Evolutionary conservation across 2,888 invertebrate species (phyloP).

Genomic region (Stegophylla sp.): DNA sequence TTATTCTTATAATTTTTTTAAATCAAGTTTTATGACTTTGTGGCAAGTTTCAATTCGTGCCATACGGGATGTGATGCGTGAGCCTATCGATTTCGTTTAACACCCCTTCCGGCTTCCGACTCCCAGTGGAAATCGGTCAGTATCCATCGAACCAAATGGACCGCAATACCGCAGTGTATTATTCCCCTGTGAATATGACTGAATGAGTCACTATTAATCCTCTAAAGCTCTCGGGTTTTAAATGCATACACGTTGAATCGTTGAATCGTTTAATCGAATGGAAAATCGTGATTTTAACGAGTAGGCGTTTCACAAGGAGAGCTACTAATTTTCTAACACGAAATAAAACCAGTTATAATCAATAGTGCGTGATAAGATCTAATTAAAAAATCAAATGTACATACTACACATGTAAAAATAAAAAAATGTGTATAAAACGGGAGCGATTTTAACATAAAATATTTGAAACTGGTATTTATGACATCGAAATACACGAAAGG

Average conservation of each 20-base stretch:
- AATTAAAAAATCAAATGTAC: constrained; percentile 44
- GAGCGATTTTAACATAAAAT: constrained; percentile 43
- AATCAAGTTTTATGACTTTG: neutral
- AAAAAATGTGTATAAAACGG: constrained; percentile 50
- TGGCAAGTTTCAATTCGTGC: constrained; percentile 15
- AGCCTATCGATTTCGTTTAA: constrained; percentile 28
- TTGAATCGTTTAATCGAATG: constrained; percentile 26
- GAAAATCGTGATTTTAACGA: constrained; percentile 46
- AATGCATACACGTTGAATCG: neutral
- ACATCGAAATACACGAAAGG: constrained; percentile 27
- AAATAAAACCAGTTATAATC: constrained; percentile 49
- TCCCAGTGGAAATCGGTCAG: constrained; percentile 52
- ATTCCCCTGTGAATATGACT: constrained; percentile 21
- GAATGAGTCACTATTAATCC: constrained; percentile 28
- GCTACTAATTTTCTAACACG: constrained; percentile 53
- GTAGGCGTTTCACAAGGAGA: constrained; percentile 43
- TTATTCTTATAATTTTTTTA: constrained; percentile 28
- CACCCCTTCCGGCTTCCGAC: constrained; percentile 33
- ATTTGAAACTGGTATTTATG: constrained; percentile 47
- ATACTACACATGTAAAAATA: constrained; percentile 6
- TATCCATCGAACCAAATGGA: constrained; percentile 33
- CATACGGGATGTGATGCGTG: constrained; percentile 39
- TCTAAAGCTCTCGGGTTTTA: constrained; percentile 29
- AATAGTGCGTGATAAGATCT: constrained; percentile 51
- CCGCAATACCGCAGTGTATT: constrained; percentile 44